These are phyloP conservation scores for Drosophila virilis DNA, from an alignment of 1,140 invertebrate species.

Conservation along the genomic window DNA sequence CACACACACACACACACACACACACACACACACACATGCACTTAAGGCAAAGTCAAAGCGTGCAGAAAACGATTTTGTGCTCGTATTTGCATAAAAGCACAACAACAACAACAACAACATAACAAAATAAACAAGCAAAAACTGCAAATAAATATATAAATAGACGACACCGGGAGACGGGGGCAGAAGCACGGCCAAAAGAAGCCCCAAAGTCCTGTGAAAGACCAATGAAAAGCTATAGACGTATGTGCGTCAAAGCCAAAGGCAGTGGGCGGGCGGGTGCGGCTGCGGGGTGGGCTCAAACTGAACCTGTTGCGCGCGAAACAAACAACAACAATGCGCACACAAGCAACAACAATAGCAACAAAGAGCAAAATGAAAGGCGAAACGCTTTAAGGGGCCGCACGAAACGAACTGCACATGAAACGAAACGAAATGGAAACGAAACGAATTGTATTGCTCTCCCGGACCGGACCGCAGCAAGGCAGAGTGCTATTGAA, in stretches of 20 bases:
- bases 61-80: constrained; percentile 61
- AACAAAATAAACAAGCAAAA: constrained; percentile 37
- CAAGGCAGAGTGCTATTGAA: constrained; percentile 17
- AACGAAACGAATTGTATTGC: background rate
- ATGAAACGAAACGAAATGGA: constrained; percentile 20
- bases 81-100: constrained; percentile 66
- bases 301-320: constrained; percentile 72
- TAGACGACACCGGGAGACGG: constrained; percentile 30
- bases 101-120: constrained; percentile 15
- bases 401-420: constrained; percentile 19
- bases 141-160: constrained; percentile 61
- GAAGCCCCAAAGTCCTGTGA: constrained; percentile 42
- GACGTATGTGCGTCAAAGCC: constrained; percentile 47
- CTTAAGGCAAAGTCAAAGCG: constrained; percentile 65
- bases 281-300: background rate
- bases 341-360: constrained; percentile 26
- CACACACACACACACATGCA: constrained; percentile 24
- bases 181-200: constrained; percentile 23
- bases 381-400: constrained; percentile 53
- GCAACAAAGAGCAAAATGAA: constrained; percentile 34
- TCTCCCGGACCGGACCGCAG: background rate
- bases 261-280: constrained; percentile 4
- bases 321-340: constrained; percentile 40
- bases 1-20: constrained; percentile 34
- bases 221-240: constrained; percentile 51